Conservation (phyloP, 2,797 vertebrate genomes). For the Remorina albescens region DNA sequence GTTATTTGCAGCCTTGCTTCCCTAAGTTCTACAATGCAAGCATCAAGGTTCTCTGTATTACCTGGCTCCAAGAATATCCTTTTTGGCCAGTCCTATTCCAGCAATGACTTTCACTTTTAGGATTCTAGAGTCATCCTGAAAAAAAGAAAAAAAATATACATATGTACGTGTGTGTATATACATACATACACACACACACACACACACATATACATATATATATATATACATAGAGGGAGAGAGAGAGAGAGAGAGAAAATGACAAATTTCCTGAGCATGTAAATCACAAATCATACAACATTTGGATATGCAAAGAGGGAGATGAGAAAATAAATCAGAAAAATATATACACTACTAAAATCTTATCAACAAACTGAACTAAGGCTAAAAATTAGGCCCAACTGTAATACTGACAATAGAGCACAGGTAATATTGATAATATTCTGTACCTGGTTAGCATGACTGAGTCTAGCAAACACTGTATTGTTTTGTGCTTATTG, state of each 20-base stretch:
- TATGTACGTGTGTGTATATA: no score
- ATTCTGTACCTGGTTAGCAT: no score
- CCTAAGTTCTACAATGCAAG: neutral
- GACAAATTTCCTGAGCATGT: constrained; percentile 7
- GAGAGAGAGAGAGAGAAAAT: no score
- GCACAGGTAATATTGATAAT: no score
- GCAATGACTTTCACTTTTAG: constrained; percentile 92
- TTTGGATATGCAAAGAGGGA: neutral
- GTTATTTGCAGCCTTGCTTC: neutral
- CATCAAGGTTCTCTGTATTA: constrained; percentile 69
- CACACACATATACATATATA: no score
- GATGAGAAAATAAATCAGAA: neutral
- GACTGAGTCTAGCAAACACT: no score
- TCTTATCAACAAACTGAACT: neutral
- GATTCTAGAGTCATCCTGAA: constrained; percentile 89
- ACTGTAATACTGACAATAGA: neutral
- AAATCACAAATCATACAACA: neutral
- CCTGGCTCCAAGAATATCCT: constrained; percentile 97
- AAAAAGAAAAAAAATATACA: constrained; percentile 11
- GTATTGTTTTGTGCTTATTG: neutral
- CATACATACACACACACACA: no score
- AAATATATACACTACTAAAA: neutral
- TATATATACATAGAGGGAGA: no score
- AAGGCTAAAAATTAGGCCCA: constrained; percentile 1
- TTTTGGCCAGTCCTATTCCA: constrained; percentile 95